Percentiles rank a stretch among this genome's conserved stretches.
Evolutionary conservation across 2,113 vertebrate genomes (phyloP).

Genomic region (Chlorodrepanis virens): DNA sequence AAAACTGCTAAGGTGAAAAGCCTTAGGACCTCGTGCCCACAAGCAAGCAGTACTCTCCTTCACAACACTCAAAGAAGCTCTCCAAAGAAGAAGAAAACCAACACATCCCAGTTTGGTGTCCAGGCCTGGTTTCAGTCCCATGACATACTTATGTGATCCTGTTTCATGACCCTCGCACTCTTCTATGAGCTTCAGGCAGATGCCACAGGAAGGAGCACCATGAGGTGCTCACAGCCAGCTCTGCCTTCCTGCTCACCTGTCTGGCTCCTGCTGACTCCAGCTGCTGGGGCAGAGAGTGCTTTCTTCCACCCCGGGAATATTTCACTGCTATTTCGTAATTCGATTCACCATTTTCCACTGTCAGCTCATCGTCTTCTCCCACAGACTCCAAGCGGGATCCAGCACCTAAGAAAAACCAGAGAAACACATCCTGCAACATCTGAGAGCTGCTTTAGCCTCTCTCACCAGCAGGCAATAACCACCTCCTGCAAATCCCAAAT

Average conservation of each 20-base stretch:
- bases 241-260: slow-evolving; percentile 76
- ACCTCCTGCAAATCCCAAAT: neutral
- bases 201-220: fast-evolving
- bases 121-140: neutral
- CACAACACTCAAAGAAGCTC: neutral
- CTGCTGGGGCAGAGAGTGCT: slow-evolving; percentile 93
- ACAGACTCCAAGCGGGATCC: slow-evolving; percentile 89
- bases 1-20: neutral
- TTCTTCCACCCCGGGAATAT: slow-evolving; percentile 80
- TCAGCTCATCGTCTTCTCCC: slow-evolving; percentile 92
- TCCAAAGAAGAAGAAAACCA: neutral
- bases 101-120: neutral
- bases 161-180: fast-evolving
- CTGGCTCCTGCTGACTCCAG: slow-evolving; percentile 79
- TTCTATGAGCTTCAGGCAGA: neutral
- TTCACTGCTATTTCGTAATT: slow-evolving; percentile 77
- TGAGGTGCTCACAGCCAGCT: neutral
- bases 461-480: neutral
- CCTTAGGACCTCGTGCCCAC: neutral
- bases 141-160: fast-evolving
- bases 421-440: neutral
- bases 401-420: slow-evolving; percentile 70
- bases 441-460: neutral
- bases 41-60: neutral
- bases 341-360: slow-evolving; percentile 80